A percentile compares a stretch with the other conserved stretches of the same genome.
Conservation (phyloP, 2,797 vertebrate species). For the Aldrovandia affinis region DNA sequence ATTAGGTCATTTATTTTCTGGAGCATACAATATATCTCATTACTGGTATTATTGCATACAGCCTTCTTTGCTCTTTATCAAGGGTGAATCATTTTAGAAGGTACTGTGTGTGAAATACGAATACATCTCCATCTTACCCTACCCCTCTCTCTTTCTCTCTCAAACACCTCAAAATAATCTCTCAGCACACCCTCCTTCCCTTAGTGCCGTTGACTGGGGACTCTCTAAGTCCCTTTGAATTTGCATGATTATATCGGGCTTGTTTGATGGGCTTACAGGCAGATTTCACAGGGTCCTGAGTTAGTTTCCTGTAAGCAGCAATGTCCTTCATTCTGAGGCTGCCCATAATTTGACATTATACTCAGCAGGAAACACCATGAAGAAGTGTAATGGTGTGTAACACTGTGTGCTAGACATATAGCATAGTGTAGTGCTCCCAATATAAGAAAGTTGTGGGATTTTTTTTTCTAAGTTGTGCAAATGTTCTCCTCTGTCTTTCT, state of each 20-base stretch:
- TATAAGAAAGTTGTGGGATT: not conserved
- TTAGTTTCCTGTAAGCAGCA: constrained; percentile 10
- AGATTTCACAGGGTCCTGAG: not conserved
- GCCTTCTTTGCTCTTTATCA: too few relatives aligned
- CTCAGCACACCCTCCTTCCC: not conserved
- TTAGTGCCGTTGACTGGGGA: not conserved
- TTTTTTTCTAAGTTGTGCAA: not conserved
- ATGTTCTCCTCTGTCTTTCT: constrained; percentile 28
- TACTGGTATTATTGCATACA: too few relatives aligned
- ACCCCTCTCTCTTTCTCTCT: constrained; percentile 13
- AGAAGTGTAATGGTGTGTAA: not conserved
- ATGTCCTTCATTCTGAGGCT: not conserved
- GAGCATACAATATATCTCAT: too few relatives aligned
- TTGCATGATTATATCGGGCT: constrained; percentile 7
- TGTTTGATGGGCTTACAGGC: not conserved
- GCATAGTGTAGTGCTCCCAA: not conserved
- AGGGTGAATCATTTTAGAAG: too few relatives aligned
- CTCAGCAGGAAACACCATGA: not conserved
- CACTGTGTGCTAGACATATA: not conserved
- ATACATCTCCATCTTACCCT: too few relatives aligned
- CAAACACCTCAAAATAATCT: not conserved
- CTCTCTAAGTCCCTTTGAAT: not conserved
- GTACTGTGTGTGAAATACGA: too few relatives aligned
- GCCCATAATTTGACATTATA: constrained; percentile 5
- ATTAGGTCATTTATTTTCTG: too few relatives aligned